Evolutionary conservation across 1,140 invertebrate species (phyloP).

Genomic region (Mesaphorura yosii): DNA sequence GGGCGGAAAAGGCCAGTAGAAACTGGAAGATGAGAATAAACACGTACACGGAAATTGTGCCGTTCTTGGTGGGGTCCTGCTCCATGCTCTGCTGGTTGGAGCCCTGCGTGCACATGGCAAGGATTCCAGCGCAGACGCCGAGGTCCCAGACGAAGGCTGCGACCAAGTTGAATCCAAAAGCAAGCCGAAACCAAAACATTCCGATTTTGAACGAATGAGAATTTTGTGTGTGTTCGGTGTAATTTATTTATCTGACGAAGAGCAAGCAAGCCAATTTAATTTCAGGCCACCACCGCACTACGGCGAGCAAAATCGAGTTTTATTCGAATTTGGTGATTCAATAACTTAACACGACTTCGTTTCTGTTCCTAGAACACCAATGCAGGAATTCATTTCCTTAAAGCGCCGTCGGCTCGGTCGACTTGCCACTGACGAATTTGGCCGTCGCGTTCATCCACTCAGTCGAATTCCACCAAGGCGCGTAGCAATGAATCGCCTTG

Average conservation of each 20-base stretch:
- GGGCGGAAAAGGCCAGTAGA: background rate
- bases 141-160: background rate
- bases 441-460: no score
- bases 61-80: conserved; percentile 17
- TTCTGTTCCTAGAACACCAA: no score
- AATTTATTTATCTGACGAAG: background rate
- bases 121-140: background rate
- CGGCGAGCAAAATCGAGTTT: background rate
- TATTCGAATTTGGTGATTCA: background rate
- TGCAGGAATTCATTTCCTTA: no score
- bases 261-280: background rate
- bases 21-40: conserved; percentile 15
- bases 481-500: no score
- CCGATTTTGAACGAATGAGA: background rate
- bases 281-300: background rate
- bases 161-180: background rate
- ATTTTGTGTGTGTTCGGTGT: background rate
- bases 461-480: no score
- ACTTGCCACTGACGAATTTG: no score
- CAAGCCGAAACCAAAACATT: conserved; percentile 25
- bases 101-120: background rate
- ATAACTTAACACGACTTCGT: no score
- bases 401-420: no score
- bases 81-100: conserved; percentile 1
- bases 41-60: conserved; percentile 12